Conservation (phyloP, 2,888 invertebrate genomes). For the Pinctada fucata region DNA sequence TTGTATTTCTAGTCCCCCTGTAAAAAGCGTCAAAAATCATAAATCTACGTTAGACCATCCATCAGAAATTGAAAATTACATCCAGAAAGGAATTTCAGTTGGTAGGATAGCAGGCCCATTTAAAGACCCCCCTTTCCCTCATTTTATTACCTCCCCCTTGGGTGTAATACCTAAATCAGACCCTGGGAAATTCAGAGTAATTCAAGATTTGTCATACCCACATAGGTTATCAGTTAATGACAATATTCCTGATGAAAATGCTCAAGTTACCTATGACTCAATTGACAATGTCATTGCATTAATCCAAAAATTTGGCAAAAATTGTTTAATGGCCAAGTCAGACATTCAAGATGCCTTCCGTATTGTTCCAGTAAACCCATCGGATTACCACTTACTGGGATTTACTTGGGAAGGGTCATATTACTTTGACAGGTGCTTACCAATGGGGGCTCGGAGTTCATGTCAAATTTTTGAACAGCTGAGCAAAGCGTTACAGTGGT, state of each 20-base stretch:
- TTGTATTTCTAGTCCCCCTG: not conserved
- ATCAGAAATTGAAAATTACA: not conserved
- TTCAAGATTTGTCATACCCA: not conserved
- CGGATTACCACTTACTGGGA: slow-evolving; percentile 25
- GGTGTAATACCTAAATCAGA: not conserved
- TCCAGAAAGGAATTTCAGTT: not conserved
- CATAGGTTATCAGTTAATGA: not conserved
- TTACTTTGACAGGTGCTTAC: slow-evolving; percentile 7
- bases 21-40: not conserved
- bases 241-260: not conserved
- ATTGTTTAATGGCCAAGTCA: slow-evolving; percentile 32
- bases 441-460: not conserved
- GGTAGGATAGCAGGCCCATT: not conserved
- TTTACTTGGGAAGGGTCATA: slow-evolving; percentile 6
- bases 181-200: not conserved
- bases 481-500: slow-evolving; percentile 8
- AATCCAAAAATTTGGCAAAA: slow-evolving; percentile 15
- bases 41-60: not conserved
- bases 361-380: slow-evolving; percentile 24
- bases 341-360: slow-evolving; percentile 37
- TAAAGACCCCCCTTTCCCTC: not conserved
- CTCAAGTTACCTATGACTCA: not conserved
- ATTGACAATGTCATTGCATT: slow-evolving; percentile 10
- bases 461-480: slow-evolving; percentile 12
- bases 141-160: not conserved